Evolutionary conservation across 2,888 invertebrate species (phyloP), one percentile per base, ranked within the genome.

Genomic region (Pollenia angustigena): DNA sequence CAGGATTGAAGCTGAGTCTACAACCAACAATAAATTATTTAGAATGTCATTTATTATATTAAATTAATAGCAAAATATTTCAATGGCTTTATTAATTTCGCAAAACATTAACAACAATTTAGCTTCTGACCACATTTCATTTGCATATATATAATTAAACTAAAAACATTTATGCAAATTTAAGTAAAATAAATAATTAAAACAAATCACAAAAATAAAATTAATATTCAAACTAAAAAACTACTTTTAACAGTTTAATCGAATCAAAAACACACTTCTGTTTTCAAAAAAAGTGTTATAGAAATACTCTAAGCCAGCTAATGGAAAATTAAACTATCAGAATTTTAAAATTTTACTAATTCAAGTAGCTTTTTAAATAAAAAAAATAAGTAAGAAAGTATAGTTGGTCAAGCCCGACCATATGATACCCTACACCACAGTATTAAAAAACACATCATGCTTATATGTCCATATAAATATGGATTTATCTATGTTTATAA

Each of bases 111-210:
- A 48, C 54, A 62, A 44, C 23, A 42, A 42, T 54, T 78, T 66
- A 44, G 54, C 83, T 56, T 4, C 14, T 50, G 18, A 84, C 78
- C 78, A 66, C 83, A 78, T 23, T 64, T 84, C 16, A 84, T 79
- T 79, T 58, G 16, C 62, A 78, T 71, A 66, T n/a, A 56, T 58
- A 46, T 56, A 78, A 68, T 64, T 71, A 54, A 64, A 64, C 48
- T 11, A 12, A 48, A 58, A 74, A 64, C 16, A 64, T 8, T 46
- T 42, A 18, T 40, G 54, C 12, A 56, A 83, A 78, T 48, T 7
- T 6, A 56, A 71, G 46, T 56, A 56, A 66, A 54, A 18, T 68
- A 50, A 0, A 32, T 11, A 62, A 50, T 44, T 62, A n/a, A 72
- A 23, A 54, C 10, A 6, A 52, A 44, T 40, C 1, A 16, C 44